Evolutionary conservation across 2,797 vertebrate species (phyloP).

Genomic region (Characodon lateralis): DNA sequence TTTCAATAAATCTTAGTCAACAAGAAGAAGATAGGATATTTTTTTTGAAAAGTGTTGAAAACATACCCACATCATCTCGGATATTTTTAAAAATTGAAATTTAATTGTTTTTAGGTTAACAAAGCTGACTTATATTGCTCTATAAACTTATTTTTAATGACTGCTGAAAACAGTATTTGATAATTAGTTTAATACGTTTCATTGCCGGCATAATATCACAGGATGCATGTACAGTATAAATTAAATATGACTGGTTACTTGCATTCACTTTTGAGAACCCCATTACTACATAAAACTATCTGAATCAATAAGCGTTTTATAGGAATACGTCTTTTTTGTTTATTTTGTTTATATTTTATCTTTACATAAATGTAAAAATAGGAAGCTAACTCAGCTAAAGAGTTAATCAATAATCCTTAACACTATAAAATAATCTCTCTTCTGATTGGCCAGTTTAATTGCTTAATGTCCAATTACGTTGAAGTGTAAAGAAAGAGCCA

Average conservation of each 20-base stretch:
- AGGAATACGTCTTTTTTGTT: background rate
- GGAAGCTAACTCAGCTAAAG: no score
- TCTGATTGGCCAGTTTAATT: no score
- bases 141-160: background rate
- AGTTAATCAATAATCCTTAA: no score
- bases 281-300: background rate
- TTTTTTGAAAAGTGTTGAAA: background rate
- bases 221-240: no score
- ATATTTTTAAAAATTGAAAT: background rate
- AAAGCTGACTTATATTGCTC: background rate
- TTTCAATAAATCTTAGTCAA: background rate
- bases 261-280: no score
- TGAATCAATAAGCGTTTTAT: background rate
- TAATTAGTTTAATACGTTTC: no score
- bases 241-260: no score
- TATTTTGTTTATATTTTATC: background rate
- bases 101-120: background rate
- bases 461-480: no score
- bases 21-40: background rate
- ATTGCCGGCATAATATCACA: no score
- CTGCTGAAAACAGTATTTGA: background rate
- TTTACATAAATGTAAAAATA: no score
- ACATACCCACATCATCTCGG: background rate
- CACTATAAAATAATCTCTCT: no score
- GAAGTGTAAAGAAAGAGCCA: no score